A percentile compares a stretch with the other conserved stretches of the same genome.
phyloP scores from a whole-genome alignment of 2,113 vertebrate genomes.

The Heterochromis multidens region DNA sequence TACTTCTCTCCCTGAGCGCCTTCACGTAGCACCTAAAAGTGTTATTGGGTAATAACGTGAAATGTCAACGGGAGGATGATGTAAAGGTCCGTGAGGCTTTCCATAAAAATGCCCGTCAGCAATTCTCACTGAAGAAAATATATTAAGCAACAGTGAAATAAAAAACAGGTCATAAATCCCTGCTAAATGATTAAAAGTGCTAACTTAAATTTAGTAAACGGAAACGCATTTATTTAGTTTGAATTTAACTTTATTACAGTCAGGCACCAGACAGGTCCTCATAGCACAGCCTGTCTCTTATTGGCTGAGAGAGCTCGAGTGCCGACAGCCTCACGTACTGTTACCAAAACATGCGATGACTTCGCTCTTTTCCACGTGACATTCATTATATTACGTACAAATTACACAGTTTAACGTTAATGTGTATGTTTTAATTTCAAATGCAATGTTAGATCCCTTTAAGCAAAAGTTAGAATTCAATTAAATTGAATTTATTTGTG shows the following conservation, averaged over 20 bases:
- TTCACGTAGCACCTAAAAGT: not conserved
- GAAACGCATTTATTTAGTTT: accelerated
- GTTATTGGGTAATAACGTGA: conserved; percentile 36
- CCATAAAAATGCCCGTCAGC: not conserved
- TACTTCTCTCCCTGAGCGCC: not conserved
- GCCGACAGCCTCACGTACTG: not conserved
- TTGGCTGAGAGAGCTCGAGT: conserved; percentile 9
- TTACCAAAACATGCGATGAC: not conserved
- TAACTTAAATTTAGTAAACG: not conserved
- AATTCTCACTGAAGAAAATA: accelerated
- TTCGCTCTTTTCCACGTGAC: not conserved
- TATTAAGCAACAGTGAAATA: accelerated
- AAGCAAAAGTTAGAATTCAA: accelerated
- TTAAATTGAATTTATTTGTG: no score
- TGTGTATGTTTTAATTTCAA: not conserved
- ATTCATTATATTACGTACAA: not conserved
- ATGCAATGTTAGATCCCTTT: not conserved
- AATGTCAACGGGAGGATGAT: conserved; percentile 50
- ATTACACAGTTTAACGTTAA: not conserved
- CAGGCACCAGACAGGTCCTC: not conserved
- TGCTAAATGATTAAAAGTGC: no score
- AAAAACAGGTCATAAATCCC: no score
- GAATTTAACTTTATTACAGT: not conserved
- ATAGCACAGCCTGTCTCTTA: not conserved
- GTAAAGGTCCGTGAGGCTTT: not conserved